phyloP scores from a whole-genome alignment of 2,797 vertebrate species.

The Gymnothorax javanicus region DNA sequence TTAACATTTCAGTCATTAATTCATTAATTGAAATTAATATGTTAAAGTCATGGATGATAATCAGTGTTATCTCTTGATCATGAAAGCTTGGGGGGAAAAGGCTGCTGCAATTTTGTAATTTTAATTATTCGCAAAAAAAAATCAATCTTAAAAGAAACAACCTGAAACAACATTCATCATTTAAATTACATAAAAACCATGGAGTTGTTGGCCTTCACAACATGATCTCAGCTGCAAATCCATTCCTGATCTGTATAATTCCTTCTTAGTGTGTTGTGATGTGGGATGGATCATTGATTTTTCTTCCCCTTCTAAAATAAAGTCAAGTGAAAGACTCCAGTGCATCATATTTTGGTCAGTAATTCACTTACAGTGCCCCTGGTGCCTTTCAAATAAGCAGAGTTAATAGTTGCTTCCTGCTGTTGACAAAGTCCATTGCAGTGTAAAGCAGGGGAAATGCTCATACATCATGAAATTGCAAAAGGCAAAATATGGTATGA shows the following conservation, averaged over 20 bases:
- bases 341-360: neutral
- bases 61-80: neutral
- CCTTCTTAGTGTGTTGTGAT: neutral
- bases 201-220: neutral
- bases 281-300: neutral
- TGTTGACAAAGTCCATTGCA: neutral
- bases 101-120: neutral
- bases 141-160: neutral
- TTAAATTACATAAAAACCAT: neutral
- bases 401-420: too few species aligned
- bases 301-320: neutral
- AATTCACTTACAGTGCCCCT: neutral
- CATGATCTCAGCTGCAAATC: neutral
- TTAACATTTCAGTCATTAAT: neutral
- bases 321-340: neutral
- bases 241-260: neutral
- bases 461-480: neutral
- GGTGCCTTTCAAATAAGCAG: neutral
- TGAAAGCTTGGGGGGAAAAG: neutral
- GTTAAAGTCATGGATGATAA: neutral
- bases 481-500: too few species aligned
- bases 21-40: neutral
- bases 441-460: neutral
- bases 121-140: too few species aligned
- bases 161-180: neutral